Evolutionary conservation across 2,797 vertebrate species (phyloP).

Genomic region (Vipera ursinii): DNA sequence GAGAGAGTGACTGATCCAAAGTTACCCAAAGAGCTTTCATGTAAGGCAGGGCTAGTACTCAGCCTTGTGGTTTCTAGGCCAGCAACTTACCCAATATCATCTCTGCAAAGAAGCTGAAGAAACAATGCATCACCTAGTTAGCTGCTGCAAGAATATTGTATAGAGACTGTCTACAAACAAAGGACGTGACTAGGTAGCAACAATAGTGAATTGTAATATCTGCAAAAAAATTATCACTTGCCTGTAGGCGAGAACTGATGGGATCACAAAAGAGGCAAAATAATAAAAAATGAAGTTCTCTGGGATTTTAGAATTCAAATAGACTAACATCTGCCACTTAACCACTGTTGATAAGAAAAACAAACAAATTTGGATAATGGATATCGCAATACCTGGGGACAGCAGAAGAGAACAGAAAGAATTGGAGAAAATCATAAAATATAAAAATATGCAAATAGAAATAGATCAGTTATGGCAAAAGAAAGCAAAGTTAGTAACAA

Average conservation of each 20-base stretch:
- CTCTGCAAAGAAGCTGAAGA: not conserved
- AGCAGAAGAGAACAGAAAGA: not conserved
- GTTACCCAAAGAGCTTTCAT: not conserved
- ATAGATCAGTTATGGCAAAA: not conserved
- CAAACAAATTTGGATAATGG: not conserved
- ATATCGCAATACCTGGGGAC: not conserved
- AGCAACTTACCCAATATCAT: not conserved
- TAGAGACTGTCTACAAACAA: too few species aligned
- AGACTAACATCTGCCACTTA: not conserved
- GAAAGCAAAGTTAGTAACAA: not conserved
- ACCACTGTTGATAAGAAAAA: not conserved
- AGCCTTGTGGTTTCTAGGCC: not conserved
- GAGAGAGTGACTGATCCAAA: not conserved
- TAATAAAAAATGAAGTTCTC: too few species aligned
- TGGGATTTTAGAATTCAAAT: not conserved
- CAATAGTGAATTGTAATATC: too few species aligned
- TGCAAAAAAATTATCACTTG: too few species aligned
- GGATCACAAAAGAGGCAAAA: too few species aligned
- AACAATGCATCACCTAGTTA: not conserved
- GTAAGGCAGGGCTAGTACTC: not conserved
- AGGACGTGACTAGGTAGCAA: too few species aligned
- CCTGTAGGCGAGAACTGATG: too few species aligned
- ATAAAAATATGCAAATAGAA: not conserved
- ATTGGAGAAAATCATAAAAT: not conserved
- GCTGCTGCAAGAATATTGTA: too few species aligned